These are phyloP conservation scores for Stenichneumon culpator DNA, from an alignment of 2,888 invertebrate species.

Conservation along the genomic window DNA sequence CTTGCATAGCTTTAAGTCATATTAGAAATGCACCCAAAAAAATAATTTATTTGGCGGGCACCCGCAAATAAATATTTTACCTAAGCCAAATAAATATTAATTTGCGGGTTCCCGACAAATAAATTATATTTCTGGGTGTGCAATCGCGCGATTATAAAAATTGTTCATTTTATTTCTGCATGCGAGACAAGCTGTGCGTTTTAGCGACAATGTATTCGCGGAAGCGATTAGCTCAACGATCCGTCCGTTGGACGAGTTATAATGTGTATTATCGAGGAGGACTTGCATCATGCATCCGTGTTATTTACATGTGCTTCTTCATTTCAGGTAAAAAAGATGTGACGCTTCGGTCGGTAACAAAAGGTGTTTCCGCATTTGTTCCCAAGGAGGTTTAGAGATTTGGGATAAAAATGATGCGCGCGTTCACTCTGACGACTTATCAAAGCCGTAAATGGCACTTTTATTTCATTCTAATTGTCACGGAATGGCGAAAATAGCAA, in stretches of 20 bases:
- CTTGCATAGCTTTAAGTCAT: background rate
- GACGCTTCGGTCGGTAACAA: background rate
- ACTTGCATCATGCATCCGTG: background rate
- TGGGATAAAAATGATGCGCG: background rate
- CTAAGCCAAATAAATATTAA: no score
- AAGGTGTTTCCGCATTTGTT: background rate
- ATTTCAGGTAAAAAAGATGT: background rate
- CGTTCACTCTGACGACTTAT: background rate
- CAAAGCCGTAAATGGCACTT: background rate
- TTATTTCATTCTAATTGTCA: no score
- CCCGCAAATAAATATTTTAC: no score
- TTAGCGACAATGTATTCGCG: background rate
- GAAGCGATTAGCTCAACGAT: background rate
- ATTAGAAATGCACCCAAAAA: no score
- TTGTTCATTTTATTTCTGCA: background rate
- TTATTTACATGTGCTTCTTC: background rate
- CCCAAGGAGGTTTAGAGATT: background rate
- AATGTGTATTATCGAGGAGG: background rate
- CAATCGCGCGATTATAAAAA: no score
- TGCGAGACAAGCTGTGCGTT: conserved; percentile 15
- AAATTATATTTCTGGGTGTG: no score
- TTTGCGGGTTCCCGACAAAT: no score
- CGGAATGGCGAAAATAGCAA: background rate
- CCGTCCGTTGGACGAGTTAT: background rate
- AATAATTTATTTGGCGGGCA: no score